A percentile compares a stretch with the other conserved stretches of the same genome.
Evolutionary conservation across 2,113 vertebrate genomes (phyloP).

Genomic region (Dipodomys spectabilis): DNA sequence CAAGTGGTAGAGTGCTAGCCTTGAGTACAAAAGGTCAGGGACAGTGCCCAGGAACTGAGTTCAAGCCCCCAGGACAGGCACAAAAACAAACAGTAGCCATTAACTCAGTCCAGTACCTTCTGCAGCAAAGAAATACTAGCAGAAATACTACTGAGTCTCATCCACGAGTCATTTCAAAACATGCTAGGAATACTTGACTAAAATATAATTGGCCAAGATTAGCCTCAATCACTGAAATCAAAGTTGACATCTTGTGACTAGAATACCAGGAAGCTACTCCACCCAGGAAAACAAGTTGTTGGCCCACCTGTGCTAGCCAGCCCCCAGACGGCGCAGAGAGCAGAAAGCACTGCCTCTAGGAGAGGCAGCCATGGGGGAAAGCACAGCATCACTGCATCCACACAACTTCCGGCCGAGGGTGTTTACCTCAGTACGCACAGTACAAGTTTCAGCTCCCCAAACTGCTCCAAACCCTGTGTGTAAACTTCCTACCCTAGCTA

Average conservation of each 20-base stretch:
- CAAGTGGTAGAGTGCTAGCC: no score
- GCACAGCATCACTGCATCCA: neutral
- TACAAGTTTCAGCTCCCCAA: neutral
- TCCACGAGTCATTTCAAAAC: neutral
- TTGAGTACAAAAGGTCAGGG: no score
- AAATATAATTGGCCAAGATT: neutral
- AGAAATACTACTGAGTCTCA: neutral
- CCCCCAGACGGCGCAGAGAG: neutral
- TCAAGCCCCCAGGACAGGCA: no score
- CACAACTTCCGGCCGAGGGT: neutral
- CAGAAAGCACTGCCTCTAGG: neutral
- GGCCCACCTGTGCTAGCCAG: slow-evolving; percentile 10
- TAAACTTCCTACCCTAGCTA: no score
- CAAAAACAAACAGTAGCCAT: no score
- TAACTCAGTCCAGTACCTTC: neutral
- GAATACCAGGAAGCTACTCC: slow-evolving; percentile 50
- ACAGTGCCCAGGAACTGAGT: no score
- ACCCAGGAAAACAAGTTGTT: slow-evolving; percentile 22
- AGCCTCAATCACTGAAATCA: slow-evolving; percentile 19
- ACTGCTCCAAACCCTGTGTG: neutral
- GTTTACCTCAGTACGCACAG: neutral
- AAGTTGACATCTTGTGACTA: slow-evolving; percentile 34
- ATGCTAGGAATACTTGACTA: neutral
- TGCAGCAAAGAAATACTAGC: neutral
- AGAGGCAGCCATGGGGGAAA: neutral